Base-by-base conservation (phyloP, 1,140 invertebrate genomes). In the Trinorchestia longiramus region DNA sequence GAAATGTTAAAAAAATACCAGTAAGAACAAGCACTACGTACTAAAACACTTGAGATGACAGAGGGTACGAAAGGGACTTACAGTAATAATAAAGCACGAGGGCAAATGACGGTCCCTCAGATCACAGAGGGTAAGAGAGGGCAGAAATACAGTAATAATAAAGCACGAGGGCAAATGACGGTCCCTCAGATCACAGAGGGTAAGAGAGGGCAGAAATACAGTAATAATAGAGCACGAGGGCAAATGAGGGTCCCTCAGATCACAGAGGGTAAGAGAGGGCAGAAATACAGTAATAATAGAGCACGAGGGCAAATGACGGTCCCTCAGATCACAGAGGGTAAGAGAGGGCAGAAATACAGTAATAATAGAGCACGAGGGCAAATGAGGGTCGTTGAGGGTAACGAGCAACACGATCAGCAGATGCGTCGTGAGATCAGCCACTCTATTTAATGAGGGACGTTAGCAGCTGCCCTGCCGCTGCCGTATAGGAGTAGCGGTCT, bases 161-260 rank as follows among this genome's bases (percentile, higher is more conserved):
- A 28, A 36, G 62, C 62, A 77, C 62, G 62, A 77, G 62, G 62
- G 62, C 62, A 77, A 77, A 77, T 77, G 62, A 77, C 15, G 62
- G 62, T 77, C 62, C n/a, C n/a, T n/a, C n/a, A n/a, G n/a, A n/a
- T n/a, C n/a, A n/a, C 11, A 77, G 11, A 77, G 1, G 28, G 62
- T 36, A n/a, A 77, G 62, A 77, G 62, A 77, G 15, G 62, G 36
- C 62, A 3, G 62, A 11, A 11, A 3, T 28, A 28, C 15, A 77
- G 28, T 77, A 77, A 77, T 77, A 77, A 77, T 36, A 77, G 62
- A 36, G 62, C 62, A 77, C 62, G 62, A 77, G 62, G 62, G 62
- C 62, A 77, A 77, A 77, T 77, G 62, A 77, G 62, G 62, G 62
- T 77, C 62, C n/a, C n/a, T n/a, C n/a, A n/a, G n/a, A n/a, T n/a